phyloP scores from a whole-genome alignment of 2,113 vertebrate species.

The Cebidichthys violaceus region DNA sequence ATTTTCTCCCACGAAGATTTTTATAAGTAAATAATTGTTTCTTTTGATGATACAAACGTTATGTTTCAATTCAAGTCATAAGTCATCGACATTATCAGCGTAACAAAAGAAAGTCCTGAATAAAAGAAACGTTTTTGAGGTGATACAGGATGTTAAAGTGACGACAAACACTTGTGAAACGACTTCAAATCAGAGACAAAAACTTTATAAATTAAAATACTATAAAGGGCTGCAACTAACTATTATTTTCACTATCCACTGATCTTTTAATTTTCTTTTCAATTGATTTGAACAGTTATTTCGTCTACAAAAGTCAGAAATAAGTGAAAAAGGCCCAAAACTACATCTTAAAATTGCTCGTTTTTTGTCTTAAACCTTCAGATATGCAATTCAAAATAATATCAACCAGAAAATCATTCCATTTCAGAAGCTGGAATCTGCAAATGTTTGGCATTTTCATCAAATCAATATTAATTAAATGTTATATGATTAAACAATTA shows the following conservation, averaged over 20 bases:
- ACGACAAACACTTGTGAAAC: background rate
- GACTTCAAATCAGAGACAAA: too few relatives aligned
- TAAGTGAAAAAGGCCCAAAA: background rate
- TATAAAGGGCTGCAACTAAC: too few relatives aligned
- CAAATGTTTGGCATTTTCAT: background rate
- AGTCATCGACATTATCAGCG: background rate
- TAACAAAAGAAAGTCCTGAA: background rate
- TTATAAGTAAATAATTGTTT: background rate
- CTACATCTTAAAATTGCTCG: background rate
- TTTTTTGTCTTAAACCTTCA: too few relatives aligned
- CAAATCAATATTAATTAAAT: too few relatives aligned
- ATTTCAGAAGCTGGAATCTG: background rate
- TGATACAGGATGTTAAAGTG: slow-evolving; percentile 14
- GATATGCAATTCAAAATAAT: too few relatives aligned
- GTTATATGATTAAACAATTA: too few relatives aligned
- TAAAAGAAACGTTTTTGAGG: background rate
- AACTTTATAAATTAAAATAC: background rate
- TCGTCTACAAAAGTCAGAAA: background rate
- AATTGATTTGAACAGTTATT: background rate
- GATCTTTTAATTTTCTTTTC: background rate
- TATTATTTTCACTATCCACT: background rate
- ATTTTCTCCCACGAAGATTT: background rate
- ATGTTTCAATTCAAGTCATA: background rate
- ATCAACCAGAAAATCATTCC: too few relatives aligned
- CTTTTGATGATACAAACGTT: background rate